phyloP scores from a whole-genome alignment of 2,797 vertebrate genomes.

The Oreochromis mossambicus region DNA sequence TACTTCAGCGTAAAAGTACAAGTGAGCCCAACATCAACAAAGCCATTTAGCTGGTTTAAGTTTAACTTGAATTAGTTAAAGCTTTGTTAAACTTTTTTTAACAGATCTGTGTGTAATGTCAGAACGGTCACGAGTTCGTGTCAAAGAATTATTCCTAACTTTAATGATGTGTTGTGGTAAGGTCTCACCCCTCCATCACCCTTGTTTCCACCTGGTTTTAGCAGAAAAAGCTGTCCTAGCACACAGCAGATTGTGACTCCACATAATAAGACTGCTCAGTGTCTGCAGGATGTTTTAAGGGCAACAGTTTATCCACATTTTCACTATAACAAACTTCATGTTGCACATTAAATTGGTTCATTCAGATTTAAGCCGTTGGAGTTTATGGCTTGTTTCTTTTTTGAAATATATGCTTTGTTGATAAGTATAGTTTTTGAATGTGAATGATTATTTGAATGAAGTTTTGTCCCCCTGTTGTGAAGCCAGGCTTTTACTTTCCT shows the following conservation, averaged over 20 bases:
- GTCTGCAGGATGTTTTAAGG: neutral
- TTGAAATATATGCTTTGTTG: neutral
- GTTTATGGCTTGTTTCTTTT: fast-evolving
- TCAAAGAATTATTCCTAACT: neutral
- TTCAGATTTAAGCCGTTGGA: neutral
- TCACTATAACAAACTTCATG: neutral
- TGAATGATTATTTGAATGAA: neutral
- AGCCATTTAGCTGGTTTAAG: neutral
- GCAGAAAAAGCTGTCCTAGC: neutral
- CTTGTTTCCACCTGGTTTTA: neutral
- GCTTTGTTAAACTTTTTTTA: neutral
- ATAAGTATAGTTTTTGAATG: neutral
- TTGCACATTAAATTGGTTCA: neutral
- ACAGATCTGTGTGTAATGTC: neutral
- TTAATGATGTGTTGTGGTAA: neutral
- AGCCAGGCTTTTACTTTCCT: neutral
- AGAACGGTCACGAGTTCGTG: neutral
- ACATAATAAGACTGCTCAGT: neutral
- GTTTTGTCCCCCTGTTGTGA: neutral
- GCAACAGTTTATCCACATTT: neutral
- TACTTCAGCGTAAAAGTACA: neutral
- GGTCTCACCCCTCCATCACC: neutral
- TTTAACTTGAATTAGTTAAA: neutral
- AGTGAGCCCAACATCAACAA: neutral
- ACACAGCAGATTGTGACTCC: neutral